Base-by-base conservation (phyloP, 2,888 invertebrate species). In the Leptarthrus brevirostris region DNA sequence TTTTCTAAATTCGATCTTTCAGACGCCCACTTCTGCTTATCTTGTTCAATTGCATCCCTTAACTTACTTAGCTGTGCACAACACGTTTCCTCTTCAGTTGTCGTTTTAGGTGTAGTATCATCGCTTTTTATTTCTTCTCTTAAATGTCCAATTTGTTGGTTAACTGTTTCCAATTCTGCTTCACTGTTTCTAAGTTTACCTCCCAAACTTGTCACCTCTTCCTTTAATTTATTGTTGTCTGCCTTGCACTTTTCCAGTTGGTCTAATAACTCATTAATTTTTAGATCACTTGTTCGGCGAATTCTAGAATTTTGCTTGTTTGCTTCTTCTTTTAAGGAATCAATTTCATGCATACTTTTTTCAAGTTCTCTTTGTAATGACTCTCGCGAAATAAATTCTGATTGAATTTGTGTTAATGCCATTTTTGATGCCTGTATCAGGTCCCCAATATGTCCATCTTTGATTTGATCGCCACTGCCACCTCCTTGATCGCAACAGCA, bases 361-460 rank as follows among this genome's bases (percentile, higher is more conserved):
- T 52, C 40, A 76, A 69, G 0, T 26, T 58, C 54, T 26, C 34
- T 1, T 61, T 61, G 36, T n/a, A 61, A n/a, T 1, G 24, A 2
- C 20, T 1, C 5, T 5, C 81, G 80, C 2, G 78, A 79, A 40
- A 76, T 77, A 52, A 83, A 56, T 69, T 84, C 84, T 26, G 80
- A 79, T 56, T 79, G 79, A n/a, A 84, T 82, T 40, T 82, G 80
- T 2, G 79, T 76, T 4, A 83, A 75, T 0, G 83, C 82, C 18
- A 79, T 80, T 40, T 79, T 79, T 1, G 84, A 81, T 34, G 81
- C 80, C 52, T 79, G 79, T 0, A 82, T 79, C 30, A 84, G 77
- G 40, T 83, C 82, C 44, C 82, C n/a, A 5, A 66, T 30, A 26
- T 66, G 66, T 6, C 49, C 66, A 26, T 66, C 66, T 24, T 49